Evolutionary conservation across 2,888 invertebrate genomes (phyloP).

Genomic region (Ectemnius lituratus): DNA sequence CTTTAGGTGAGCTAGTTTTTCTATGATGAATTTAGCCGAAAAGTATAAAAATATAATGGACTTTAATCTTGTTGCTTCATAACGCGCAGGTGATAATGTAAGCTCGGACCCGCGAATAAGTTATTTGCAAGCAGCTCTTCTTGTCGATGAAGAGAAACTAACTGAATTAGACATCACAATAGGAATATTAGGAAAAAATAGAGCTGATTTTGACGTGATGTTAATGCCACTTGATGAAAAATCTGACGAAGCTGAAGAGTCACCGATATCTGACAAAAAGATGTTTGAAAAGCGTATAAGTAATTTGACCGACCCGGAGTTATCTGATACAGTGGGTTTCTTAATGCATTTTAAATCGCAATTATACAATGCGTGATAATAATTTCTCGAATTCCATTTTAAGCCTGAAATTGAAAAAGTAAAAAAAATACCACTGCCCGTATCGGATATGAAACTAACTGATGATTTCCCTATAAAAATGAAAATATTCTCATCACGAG

Average conservation of each 20-base stretch:
- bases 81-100: slow-evolving; percentile 62
- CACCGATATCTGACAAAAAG: slow-evolving; percentile 26
- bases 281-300: slow-evolving; percentile 25
- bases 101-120: slow-evolving; percentile 77
- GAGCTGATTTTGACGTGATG: slow-evolving; percentile 81
- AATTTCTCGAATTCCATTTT: slow-evolving; percentile 3
- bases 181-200: slow-evolving; percentile 82
- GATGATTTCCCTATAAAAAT: slow-evolving; percentile 51
- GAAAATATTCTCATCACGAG: slow-evolving; percentile 31
- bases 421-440: slow-evolving; percentile 57
- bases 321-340: slow-evolving; percentile 16
- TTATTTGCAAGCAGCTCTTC: slow-evolving; percentile 80
- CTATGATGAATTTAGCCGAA: background rate
- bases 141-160: slow-evolving; percentile 81
- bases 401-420: slow-evolving; percentile 23
- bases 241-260: background rate
- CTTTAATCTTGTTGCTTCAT: slow-evolving; percentile 69
- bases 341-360: too few species aligned
- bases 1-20: slow-evolving; percentile 72
- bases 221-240: slow-evolving; percentile 79
- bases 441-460: slow-evolving; percentile 49
- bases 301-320: slow-evolving; percentile 2
- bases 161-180: slow-evolving; percentile 77
- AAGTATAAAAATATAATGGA: slow-evolving; percentile 8
- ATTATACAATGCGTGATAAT: too few species aligned